Conservation (phyloP, 23 tunicate genomes). For the Ciona savignyi region DNA sequence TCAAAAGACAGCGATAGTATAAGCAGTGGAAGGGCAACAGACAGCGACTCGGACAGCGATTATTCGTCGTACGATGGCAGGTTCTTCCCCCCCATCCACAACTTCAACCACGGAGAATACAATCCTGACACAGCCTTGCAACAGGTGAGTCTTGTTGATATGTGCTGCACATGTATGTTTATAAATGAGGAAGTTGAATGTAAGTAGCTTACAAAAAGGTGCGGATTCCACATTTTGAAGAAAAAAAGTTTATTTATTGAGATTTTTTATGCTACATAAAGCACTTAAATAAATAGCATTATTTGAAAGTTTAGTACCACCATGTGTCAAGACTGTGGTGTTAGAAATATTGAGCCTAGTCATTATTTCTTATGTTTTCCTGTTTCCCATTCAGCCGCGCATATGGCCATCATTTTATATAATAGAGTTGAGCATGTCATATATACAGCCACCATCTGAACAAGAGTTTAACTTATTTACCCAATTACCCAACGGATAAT, state of each 20-base stretch:
- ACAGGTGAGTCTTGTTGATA: conserved; percentile 22
- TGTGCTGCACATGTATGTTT: neutral
- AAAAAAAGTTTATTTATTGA: neutral
- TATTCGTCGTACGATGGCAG: conserved; percentile 63
- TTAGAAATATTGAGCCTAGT: no score
- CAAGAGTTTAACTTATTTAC: no score
- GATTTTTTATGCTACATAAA: no score
- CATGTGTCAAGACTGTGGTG: no score
- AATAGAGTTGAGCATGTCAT: no score
- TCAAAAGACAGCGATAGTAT: conserved; percentile 20
- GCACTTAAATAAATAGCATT: no score
- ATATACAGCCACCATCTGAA: no score
- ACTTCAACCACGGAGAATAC: conserved; percentile 69
- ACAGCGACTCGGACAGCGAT: conserved; percentile 77
- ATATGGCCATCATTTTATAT: no score
- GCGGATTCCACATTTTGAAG: neutral
- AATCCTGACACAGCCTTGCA: conserved; percentile 51
- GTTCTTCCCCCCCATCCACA: conserved; percentile 4
- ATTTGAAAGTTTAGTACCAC: no score
- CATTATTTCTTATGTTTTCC: no score
- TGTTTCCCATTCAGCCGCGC: no score
- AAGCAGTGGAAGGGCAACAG: conserved; percentile 38
- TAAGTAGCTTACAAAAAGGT: neutral
- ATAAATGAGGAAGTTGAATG: neutral
- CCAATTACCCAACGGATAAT: no score